A percentile compares a stretch with the other conserved stretches of the same genome.
Evolutionary conservation across 2,113 vertebrate species (phyloP).

Genomic region (Pontoporia blainvillei): DNA sequence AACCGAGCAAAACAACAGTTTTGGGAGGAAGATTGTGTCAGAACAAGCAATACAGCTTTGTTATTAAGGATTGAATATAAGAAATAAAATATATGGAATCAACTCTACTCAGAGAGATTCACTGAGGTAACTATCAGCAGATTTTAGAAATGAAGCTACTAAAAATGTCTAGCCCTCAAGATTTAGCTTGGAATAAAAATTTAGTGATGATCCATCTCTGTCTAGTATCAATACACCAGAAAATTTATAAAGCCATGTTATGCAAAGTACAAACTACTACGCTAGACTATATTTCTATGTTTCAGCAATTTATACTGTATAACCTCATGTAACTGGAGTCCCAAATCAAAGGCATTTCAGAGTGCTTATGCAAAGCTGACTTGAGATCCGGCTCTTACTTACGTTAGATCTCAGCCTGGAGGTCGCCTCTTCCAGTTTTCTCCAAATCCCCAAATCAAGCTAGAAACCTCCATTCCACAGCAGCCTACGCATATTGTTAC

Average conservation of each 20-base stretch:
- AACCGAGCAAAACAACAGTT: not conserved
- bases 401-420: not conserved
- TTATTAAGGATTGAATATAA: not conserved
- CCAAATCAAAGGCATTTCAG: not conserved
- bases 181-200: not conserved
- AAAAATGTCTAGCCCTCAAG: not conserved
- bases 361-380: not conserved
- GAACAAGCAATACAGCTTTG: not conserved
- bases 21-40: not conserved
- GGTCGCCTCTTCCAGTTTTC: not conserved
- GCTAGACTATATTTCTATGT: not conserved
- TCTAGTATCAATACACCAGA: not conserved
- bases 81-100: not conserved
- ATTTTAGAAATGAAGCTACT: conserved; percentile 8
- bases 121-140: not conserved
- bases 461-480: not conserved
- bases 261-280: not conserved
- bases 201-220: not conserved
- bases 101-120: not conserved
- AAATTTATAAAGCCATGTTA: not conserved
- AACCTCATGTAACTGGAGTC: not conserved
- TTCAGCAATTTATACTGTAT: not conserved
- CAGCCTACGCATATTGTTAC: not conserved
- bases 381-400: not conserved
- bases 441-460: not conserved